These are phyloP conservation scores for Lucifuga dentata DNA, from an alignment of 2,113 vertebrate genomes.

Conservation along the genomic window DNA sequence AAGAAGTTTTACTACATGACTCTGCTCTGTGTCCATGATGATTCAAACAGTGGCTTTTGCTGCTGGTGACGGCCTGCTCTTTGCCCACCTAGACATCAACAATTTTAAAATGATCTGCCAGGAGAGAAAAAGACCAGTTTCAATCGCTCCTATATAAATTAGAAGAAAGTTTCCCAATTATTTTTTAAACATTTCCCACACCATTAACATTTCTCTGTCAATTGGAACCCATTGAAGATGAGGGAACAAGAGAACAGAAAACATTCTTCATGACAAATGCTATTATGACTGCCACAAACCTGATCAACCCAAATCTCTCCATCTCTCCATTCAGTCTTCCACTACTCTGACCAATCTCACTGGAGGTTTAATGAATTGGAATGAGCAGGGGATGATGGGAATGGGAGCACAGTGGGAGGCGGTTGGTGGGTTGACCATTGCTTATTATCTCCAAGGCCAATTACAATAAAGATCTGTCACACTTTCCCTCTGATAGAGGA, in stretches of 20 bases:
- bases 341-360: slow-evolving; percentile 49
- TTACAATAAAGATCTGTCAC: slow-evolving; percentile 67
- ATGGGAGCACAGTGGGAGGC: slow-evolving; percentile 47
- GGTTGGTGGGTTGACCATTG: slow-evolving; percentile 55
- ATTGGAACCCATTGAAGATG: slow-evolving; percentile 52
- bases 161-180: slow-evolving; percentile 30
- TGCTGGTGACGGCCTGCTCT: too few relatives aligned
- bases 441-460: slow-evolving; percentile 67
- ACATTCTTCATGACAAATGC: slow-evolving; percentile 45
- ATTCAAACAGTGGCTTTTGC: too few relatives aligned
- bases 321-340: slow-evolving; percentile 23
- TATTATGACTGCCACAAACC: background rate
- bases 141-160: slow-evolving; percentile 15
- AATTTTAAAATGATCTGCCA: slow-evolving; percentile 13
- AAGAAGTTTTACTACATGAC: too few relatives aligned
- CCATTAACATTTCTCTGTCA: slow-evolving; percentile 61
- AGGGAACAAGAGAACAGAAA: slow-evolving; percentile 31
- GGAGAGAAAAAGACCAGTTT: background rate
- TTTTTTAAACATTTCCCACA: slow-evolving; percentile 59
- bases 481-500: slow-evolving; percentile 29
- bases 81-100: background rate
- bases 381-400: slow-evolving; percentile 59
- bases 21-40: too few relatives aligned
- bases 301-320: background rate
- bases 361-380: slow-evolving; percentile 71